Evolutionary conservation across 2,888 invertebrate species (phyloP).

Genomic region (Argyresthia albistria): DNA sequence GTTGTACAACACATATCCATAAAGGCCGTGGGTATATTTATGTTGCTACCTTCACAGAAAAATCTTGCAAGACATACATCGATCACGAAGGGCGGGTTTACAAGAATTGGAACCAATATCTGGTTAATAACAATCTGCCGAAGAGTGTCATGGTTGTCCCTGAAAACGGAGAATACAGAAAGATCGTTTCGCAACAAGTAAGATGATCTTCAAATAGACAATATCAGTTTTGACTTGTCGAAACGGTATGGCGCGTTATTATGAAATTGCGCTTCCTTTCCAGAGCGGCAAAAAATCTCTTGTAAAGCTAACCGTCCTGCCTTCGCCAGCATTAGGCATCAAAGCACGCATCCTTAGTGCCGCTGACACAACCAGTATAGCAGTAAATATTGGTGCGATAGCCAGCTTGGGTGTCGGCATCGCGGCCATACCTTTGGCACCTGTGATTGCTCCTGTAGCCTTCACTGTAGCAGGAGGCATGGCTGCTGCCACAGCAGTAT

Average conservation of each 20-base stretch:
- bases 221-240: no score
- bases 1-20: background rate
- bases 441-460: constrained; percentile 25
- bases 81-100: constrained; percentile 26
- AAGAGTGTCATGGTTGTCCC: constrained; percentile 26
- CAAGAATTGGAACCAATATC: constrained; percentile 19
- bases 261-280: no score
- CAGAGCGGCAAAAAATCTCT: background rate
- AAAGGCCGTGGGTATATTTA: background rate
- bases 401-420: constrained; percentile 20
- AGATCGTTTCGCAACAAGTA: background rate
- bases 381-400: constrained; percentile 23
- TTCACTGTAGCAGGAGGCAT: constrained; percentile 24
- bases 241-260: no score
- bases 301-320: constrained; percentile 11
- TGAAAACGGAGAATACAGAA: constrained; percentile 19
- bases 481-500: constrained; percentile 32
- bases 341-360: background rate
- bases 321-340: constrained; percentile 2
- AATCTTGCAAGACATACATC: constrained; percentile 20
- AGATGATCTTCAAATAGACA: no score
- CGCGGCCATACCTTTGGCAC: constrained; percentile 21
- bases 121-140: constrained; percentile 18
- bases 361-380: constrained; percentile 7
- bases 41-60: constrained; percentile 11